Evolutionary conservation across 2,113 vertebrate genomes (phyloP), one percentile per base, ranked within the genome.

Genomic region (Scalopus aquaticus): DNA sequence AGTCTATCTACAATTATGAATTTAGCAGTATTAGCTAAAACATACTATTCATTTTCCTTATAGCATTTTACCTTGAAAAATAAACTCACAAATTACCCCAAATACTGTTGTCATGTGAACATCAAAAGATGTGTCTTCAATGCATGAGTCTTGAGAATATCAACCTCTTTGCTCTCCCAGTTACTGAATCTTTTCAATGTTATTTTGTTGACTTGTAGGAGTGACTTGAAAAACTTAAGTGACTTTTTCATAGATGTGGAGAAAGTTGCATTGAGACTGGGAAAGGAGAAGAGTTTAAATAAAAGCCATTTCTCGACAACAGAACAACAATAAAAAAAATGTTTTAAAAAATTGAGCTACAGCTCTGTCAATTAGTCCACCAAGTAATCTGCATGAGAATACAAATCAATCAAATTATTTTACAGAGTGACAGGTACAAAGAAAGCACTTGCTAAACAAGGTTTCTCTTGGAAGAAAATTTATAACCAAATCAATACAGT

Each of bases 21-120:
- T 11, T 42, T 88, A 73, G 17, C 39, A 80, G 17, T 32, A 70
- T 81, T 90, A 67, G 74, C 12, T 28, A 69, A 85, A 94, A 86
- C 1, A 86, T 3, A 65, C 1, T 49, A 65, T 4, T 70, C 81
- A 9, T 87, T 87, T 89, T 83, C n/a, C 35, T 58, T 79, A 84
- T 77, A 90, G 28, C 44, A 76, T 88, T 76, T 91, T 84, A 70
- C 20, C n/a, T 88, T 81, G 12, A 92, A 90, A 95, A 96, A 65
- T 69, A 93, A 70, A 81, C 24, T 87, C 15, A 69, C 9, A 87
- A 86, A 85, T 69, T 73, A 82, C 37, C 24, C 20, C 72, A 86
- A 93, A 28, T 81, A 93, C 8, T 13, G 56, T 35, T 82, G 56
- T 44, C 35, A 69, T 42, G 42, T 24, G 30, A 93, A 83, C 9